A percentile compares a stretch with the other conserved stretches of the same genome.
Evolutionary conservation across 2,888 invertebrate genomes (phyloP).

Genomic region (Leptopilina syphax): DNA sequence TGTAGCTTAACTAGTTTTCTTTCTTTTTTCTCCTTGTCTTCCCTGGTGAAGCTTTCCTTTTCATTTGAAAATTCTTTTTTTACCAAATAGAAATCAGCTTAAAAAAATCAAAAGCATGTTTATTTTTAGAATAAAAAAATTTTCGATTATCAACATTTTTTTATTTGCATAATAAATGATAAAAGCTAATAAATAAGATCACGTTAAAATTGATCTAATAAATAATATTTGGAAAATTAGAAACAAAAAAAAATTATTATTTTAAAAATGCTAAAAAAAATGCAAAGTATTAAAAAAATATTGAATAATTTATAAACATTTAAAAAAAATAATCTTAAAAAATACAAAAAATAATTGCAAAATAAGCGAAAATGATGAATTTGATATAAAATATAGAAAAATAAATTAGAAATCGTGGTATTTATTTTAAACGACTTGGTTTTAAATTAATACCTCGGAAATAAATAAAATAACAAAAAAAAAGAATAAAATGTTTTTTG

Average conservation of each 20-base stretch:
- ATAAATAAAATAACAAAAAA: not conserved
- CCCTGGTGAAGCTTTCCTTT: not conserved
- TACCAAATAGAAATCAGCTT: not conserved
- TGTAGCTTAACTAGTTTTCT: slow-evolving; percentile 26
- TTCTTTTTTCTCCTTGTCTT: not conserved
- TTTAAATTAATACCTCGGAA: not conserved
- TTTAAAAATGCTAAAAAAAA: no score
- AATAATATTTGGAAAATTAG: no score
- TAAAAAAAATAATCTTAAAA: not conserved
- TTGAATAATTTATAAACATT: no score
- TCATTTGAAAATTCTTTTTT: not conserved
- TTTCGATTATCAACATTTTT: not conserved
- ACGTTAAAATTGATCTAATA: no score
- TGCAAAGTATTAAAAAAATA: no score
- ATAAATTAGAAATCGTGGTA: no score
- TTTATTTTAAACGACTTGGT: no score
- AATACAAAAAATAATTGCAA: not conserved
- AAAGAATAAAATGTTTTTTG: not conserved
- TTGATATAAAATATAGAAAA: no score
- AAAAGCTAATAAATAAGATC: no score
- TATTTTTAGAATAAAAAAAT: not conserved
- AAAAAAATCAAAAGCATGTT: not conserved
- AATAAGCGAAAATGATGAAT: no score
- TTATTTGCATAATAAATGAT: no score
- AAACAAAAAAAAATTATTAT: no score